A percentile compares a stretch with the other conserved stretches of the same genome.
Conservation (phyloP, 2,888 invertebrate genomes). For the Caenorhabditis plicata region DNA sequence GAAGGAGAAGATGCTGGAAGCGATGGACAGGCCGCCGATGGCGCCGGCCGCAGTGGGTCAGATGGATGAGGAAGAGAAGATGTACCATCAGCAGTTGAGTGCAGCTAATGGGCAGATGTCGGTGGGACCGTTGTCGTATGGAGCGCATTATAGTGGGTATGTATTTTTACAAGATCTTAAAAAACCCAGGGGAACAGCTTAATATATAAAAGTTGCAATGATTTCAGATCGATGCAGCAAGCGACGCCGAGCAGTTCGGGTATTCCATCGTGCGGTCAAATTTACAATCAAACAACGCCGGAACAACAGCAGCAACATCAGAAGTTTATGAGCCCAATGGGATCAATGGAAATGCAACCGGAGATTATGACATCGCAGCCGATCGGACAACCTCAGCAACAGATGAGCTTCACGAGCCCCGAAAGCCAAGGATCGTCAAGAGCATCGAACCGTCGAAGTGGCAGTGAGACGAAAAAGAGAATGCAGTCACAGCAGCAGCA, state of each 20-base stretch:
- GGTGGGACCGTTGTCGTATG: not conserved
- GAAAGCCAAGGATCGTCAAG: slow-evolving; percentile 3
- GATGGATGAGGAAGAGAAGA: slow-evolving; percentile 2
- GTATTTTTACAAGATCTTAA: no score
- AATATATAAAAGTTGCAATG: slow-evolving; percentile 1
- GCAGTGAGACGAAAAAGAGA: not conserved
- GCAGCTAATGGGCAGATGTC: not conserved
- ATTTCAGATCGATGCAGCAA: slow-evolving; percentile 30
- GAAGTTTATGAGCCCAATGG: slow-evolving; percentile 34
- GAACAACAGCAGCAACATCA: slow-evolving; percentile 30
- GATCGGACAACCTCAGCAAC: slow-evolving; percentile 10
- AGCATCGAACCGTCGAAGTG: slow-evolving; percentile 11
- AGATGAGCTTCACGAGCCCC: slow-evolving; percentile 2
- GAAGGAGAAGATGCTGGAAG: slow-evolving; percentile 8
- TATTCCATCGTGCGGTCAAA: slow-evolving; percentile 30
- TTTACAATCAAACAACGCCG: slow-evolving; percentile 30
- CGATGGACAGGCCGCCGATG: slow-evolving; percentile 21
- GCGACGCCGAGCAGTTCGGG: slow-evolving; percentile 40
- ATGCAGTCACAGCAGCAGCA: not conserved
- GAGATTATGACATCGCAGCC: slow-evolving; percentile 12
- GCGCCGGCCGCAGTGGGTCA: slow-evolving; percentile 6
- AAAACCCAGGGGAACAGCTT: no score
- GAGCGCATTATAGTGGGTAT: no score
- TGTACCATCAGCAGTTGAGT: slow-evolving; percentile 4
- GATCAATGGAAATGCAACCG: slow-evolving; percentile 29